Evolutionary conservation across 2,797 vertebrate species (phyloP), one percentile per base, ranked within the genome.

Genomic region (Choloepus didactylus): DNA sequence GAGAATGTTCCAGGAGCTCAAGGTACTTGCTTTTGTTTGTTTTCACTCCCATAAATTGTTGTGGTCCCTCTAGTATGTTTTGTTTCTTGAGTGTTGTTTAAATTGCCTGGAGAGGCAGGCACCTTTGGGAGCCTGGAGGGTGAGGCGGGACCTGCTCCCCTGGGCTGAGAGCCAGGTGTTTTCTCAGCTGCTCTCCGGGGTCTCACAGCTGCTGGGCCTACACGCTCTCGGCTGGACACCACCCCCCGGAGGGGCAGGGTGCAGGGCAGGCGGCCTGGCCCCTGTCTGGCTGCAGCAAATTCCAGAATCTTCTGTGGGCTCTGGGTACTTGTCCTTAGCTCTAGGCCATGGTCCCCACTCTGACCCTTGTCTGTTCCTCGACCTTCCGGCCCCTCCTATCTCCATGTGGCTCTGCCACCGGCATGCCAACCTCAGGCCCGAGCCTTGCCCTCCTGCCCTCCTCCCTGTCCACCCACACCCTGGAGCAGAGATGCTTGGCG

Each of bases 231-330:
- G 8, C 49, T 5, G 4, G 62, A 54, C 91, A 25, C 25, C 16
- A n/a, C 16, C 23, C 2, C 38, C 21, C 10, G n/a, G 46, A 35
- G 25, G 25, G 38, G 11, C 2, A 60, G 51, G 31, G 35, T 60
- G 35, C 5, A 16, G 64, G 19, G 73, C 51, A 18, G 49, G 49
- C 5, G 46, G 80, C 9, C 25, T 82, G 49, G 9, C 12, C 49
- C 49, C 49, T 49, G 49, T 10, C 49, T 12, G 12, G 41, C 14
- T 72, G 54, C 21, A 59, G 51, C 62, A 46, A 62, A 62, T 79
- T 79, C 51, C 12, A 92, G 82, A 86, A 60, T 14, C 31, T 69
- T 79, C 72, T 77, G 38, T 79, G 62, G 60, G 73, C 25, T 77
- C 18, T 56, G 73, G 49, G 27, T 25, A 11, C 73, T 67, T 41